These are phyloP conservation scores for Nephrotoma appendiculata DNA, from an alignment of 2,888 invertebrate genomes.

Conservation along the genomic window DNA sequence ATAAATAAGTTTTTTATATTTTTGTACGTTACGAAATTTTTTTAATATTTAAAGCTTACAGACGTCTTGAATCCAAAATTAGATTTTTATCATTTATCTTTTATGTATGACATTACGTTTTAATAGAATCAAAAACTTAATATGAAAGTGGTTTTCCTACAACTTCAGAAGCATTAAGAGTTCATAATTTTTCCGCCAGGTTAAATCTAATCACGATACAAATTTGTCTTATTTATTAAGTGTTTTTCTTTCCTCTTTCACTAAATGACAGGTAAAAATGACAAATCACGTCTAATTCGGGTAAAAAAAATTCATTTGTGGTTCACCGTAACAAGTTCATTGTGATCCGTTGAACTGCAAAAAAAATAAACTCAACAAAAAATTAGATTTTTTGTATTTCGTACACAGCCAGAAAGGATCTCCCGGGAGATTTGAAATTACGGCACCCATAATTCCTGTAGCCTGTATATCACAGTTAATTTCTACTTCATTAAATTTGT, in stretches of 20 bases:
- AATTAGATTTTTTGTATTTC: not conserved
- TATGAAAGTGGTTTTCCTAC: not conserved
- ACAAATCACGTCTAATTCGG: not conserved
- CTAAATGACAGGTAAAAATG: not conserved
- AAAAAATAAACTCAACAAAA: not conserved
- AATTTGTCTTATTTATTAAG: not conserved
- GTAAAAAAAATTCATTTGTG: not conserved
- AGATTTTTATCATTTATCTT: not conserved
- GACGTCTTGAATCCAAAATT: not conserved
- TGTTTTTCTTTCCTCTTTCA: not conserved
- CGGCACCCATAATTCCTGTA: not conserved
- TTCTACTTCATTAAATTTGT: not conserved
- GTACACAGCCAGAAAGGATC: not conserved
- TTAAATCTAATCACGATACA: not conserved
- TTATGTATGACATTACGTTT: not conserved
- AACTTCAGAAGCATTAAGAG: not conserved
- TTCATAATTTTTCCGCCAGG: not conserved
- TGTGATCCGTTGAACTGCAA: not conserved
- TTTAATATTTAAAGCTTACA: not conserved
- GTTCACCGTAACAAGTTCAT: not conserved
- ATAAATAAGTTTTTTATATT: not conserved
- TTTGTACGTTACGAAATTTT: not conserved
- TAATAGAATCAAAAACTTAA: not conserved
- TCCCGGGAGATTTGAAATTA: not conserved
- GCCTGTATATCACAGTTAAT: no score